These are phyloP conservation scores for Aporophyla nigra DNA, from an alignment of 2,888 invertebrate species.

Conservation along the genomic window DNA sequence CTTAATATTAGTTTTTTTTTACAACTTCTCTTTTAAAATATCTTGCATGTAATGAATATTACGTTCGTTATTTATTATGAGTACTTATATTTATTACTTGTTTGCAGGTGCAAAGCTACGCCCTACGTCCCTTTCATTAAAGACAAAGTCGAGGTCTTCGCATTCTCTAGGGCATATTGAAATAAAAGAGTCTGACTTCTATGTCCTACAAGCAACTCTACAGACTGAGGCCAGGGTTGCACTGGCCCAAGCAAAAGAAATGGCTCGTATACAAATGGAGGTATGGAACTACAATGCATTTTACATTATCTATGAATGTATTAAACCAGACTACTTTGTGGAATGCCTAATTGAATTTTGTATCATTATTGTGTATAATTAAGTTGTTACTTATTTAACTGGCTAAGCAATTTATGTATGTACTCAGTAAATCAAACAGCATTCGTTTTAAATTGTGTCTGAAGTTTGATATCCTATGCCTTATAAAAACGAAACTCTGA, in stretches of 20 bases:
- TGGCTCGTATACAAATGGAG: constrained; percentile 98
- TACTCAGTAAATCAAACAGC: neutral
- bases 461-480: neutral
- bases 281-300: constrained; percentile 79
- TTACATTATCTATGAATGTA: constrained; percentile 12
- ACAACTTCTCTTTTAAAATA: constrained; percentile 1
- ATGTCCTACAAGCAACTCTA: constrained; percentile 94
- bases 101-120: constrained; percentile 84
- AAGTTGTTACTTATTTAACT: constrained; percentile 16
- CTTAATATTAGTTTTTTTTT: neutral
- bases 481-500: neutral
- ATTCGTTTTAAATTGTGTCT: constrained; percentile 1
- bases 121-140: constrained; percentile 85
- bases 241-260: constrained; percentile 96
- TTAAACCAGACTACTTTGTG: neutral
- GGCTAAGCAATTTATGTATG: neutral
- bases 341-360: constrained; percentile 22
- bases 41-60: constrained; percentile 39
- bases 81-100: constrained; percentile 19
- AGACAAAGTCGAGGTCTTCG: constrained; percentile 87
- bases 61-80: neutral
- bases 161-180: constrained; percentile 88
- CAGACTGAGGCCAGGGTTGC: constrained; percentile 97
- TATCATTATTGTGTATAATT: constrained; percentile 33
- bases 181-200: constrained; percentile 94